Evolutionary conservation across 2,797 vertebrate species (phyloP), one percentile per base, ranked within the genome.

Genomic region (Alcedo quadribrachys): DNA sequence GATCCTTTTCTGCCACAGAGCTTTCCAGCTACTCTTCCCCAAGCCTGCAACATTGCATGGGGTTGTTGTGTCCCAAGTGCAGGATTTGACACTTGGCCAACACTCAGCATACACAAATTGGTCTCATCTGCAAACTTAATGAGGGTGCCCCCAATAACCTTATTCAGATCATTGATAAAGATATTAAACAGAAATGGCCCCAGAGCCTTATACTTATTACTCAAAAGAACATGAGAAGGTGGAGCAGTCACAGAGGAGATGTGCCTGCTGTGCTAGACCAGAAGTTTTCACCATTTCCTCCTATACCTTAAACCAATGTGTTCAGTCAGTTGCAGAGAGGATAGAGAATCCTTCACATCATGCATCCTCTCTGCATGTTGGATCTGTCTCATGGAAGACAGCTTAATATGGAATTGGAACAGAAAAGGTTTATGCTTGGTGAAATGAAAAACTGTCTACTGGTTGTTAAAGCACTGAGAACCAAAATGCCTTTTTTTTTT

Each of bases 391-490:
- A 40, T 17, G 11, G 16, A 61, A 61, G 33, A 25, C 28, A 30
- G 10, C 10, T 19, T 50, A 79, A 61, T 11, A 61, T 0, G 3
- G 25, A 79, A 8, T 19, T 57, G 19, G n/a, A 68, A 62, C 12
- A 21, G 25, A 68, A 80, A 94, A 89, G 19, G 27, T 32, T 84
- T 81, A 37, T 30, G 58, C 24, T 54, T 46, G 65, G 22, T 62
- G 50, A 93, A 66, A 81, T 62, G 69, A 94, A 70, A 30, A 96
- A 68, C 22, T 70, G 33, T 32, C 46, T 90, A 67, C 25, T 62
- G 43, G 11, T 77, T 79, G 80, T 71, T 90, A 84, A 45, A 90
- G 27, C 67, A 85, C 14, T 60, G 57, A 67, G 16, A 92, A 60
- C 19, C 21, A 91, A 22, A 25, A 62, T 13, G 78, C 5, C n/a